phyloP scores from a whole-genome alignment of 2,888 invertebrate species.

The Oxystoma pomonae region DNA sequence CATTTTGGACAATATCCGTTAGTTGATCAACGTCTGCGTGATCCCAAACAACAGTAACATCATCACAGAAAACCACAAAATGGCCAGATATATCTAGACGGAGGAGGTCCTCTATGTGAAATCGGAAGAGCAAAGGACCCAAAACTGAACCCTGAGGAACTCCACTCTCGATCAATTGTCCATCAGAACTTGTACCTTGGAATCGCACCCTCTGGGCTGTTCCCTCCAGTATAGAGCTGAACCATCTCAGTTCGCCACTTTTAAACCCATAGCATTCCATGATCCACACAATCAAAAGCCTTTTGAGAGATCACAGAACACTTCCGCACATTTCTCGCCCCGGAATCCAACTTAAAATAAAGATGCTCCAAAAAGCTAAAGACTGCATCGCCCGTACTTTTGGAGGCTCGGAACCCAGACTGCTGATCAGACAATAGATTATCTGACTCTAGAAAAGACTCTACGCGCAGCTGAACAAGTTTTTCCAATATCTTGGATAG shows the following conservation, averaged over 20 bases:
- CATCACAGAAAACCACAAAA: not conserved
- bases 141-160: not conserved
- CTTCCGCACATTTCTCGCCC: no score
- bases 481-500: no score
- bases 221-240: not conserved
- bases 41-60: not conserved
- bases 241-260: not conserved
- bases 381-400: no score
- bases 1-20: not conserved
- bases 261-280: not conserved
- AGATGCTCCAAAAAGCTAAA: no score
- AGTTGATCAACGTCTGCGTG: not conserved
- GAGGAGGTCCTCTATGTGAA: not conserved
- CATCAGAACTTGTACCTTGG: not conserved
- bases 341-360: no score
- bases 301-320: no score
- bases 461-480: no score
- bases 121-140: not conserved
- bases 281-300: no score
- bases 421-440: no score
- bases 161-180: not conserved
- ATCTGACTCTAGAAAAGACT: no score
- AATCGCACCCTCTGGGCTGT: not conserved
- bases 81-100: not conserved
- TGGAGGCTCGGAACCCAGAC: no score